Percentiles rank a stretch among this genome's conserved stretches.
phyloP scores from a whole-genome alignment of 2,888 invertebrate species.

The Plebejus melissa region DNA sequence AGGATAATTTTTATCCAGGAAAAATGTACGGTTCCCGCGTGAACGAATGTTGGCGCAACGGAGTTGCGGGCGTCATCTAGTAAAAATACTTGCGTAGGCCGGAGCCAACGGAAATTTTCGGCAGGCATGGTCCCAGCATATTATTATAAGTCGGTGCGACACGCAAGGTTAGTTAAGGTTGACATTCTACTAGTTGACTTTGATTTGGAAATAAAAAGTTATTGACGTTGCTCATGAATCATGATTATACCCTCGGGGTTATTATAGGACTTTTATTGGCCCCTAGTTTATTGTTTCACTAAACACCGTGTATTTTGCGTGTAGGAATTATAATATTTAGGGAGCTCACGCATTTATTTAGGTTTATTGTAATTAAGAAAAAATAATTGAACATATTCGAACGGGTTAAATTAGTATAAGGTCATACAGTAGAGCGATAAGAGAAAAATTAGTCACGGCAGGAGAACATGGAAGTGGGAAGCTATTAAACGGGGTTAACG shows the following conservation, averaged over 20 bases:
- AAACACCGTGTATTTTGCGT: constrained; percentile 27
- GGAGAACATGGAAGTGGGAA: background rate
- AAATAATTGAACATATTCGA: constrained; percentile 23
- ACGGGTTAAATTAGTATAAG: background rate
- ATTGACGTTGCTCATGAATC: constrained; percentile 35
- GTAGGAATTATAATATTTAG: constrained; percentile 25
- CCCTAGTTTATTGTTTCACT: constrained; percentile 28
- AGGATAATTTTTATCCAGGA: no score
- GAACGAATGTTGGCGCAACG: no score
- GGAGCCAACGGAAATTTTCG: constrained; percentile 31
- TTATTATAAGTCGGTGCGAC: constrained; percentile 41
- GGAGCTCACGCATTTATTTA: constrained; percentile 12
- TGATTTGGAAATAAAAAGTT: constrained; percentile 41
- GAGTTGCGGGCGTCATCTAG: no score
- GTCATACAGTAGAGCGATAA: constrained; percentile 11
- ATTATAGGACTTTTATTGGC: constrained; percentile 29
- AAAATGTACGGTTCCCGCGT: no score
- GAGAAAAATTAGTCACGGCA: background rate
- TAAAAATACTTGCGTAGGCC: background rate
- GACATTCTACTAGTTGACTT: constrained; percentile 46
- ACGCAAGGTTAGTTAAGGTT: constrained; percentile 49
- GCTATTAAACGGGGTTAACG: constrained; percentile 5
- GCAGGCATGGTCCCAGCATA: constrained; percentile 47
- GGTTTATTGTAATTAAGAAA: constrained; percentile 2
- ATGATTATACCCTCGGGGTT: constrained; percentile 31